Conservation (phyloP, 2,113 vertebrate species). For the Antechinus stuartii region DNA sequence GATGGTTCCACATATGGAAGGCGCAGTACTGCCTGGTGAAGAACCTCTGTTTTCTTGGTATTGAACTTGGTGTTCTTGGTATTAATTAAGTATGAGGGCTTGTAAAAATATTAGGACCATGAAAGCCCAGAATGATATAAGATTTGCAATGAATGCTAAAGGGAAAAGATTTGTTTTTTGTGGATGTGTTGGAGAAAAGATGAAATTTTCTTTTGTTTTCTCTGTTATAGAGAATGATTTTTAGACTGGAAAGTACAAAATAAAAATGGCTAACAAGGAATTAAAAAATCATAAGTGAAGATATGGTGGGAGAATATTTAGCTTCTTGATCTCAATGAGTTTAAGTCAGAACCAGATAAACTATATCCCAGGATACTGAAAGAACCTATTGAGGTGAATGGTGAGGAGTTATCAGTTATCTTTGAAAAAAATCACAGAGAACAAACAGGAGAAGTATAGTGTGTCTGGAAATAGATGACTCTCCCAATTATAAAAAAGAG, state of each 20-base stretch:
- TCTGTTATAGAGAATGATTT: neutral
- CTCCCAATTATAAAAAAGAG: neutral
- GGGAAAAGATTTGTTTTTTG: neutral
- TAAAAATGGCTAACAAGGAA: neutral
- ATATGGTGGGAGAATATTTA: neutral
- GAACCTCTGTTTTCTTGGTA: neutral
- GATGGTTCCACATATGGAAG: too few relatives aligned
- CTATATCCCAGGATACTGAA: neutral
- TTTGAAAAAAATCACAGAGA: neutral
- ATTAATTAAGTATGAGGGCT: neutral
- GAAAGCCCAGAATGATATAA: neutral
- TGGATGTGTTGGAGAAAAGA: neutral
- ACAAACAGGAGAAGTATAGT: neutral
- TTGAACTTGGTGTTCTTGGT: too few relatives aligned
- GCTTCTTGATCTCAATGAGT: neutral
- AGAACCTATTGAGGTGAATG: neutral
- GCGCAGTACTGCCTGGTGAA: neutral
- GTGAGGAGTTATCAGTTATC: neutral
- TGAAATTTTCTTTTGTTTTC: neutral
- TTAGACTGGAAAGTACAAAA: neutral
- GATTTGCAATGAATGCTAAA: neutral
- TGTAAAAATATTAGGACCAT: neutral
- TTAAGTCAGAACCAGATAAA: neutral
- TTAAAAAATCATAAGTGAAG: neutral
- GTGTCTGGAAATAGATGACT: neutral